Conservation (phyloP, 2,113 vertebrate species). For the Semnornis frantzii region DNA sequence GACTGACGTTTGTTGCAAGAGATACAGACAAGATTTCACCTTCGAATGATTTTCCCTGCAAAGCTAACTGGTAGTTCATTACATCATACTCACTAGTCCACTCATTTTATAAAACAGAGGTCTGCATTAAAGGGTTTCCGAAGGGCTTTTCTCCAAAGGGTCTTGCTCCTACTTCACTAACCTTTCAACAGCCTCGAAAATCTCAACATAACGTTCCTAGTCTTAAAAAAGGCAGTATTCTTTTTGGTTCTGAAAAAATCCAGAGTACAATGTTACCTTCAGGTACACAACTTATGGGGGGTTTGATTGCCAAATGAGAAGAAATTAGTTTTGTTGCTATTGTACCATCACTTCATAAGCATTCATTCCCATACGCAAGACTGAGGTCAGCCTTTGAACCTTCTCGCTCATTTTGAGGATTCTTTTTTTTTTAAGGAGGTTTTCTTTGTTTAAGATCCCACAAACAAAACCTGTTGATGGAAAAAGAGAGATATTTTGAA, state of each 20-base stretch:
- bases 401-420: conserved; percentile 5
- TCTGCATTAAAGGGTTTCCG: not conserved
- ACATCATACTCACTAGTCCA: not conserved
- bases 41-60: not conserved
- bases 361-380: conserved; percentile 21
- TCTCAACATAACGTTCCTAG: not conserved
- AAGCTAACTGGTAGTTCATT: not conserved
- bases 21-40: not conserved
- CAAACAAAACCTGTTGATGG: conserved; percentile 76
- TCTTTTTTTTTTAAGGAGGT: conserved; percentile 29
- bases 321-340: conserved; percentile 23
- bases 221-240: not conserved
- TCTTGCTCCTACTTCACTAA: conserved; percentile 1
- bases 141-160: not conserved
- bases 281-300: conserved; percentile 12
- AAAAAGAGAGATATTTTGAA: conserved; percentile 83
- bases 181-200: not conserved
- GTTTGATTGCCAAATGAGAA: conserved; percentile 9
- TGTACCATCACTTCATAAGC: conserved; percentile 25
- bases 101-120: not conserved
- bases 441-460: conserved; percentile 68
- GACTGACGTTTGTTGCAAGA: not conserved
- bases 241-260: not conserved
- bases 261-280: not conserved
- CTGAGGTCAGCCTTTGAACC: conserved; percentile 33